These are phyloP conservation scores for Phocoena sinus DNA, from an alignment of 2,113 vertebrate genomes.

Conservation along the genomic window DNA sequence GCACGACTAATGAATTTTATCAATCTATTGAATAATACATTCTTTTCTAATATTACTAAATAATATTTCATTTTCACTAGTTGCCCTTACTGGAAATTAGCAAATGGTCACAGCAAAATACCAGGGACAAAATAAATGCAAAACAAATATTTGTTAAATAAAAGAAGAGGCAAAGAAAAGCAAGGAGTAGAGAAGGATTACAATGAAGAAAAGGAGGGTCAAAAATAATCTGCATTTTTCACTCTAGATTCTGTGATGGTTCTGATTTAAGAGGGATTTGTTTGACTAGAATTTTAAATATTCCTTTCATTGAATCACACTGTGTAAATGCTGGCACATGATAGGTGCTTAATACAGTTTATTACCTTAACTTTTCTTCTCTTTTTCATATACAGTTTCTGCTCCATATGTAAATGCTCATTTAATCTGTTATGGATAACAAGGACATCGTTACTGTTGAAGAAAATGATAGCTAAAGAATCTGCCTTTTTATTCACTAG, in stretches of 20 bases:
- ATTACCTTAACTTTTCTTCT: background rate
- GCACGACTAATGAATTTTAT: background rate
- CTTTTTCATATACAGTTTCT: background rate
- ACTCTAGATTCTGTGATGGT: background rate
- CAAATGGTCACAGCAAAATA: background rate
- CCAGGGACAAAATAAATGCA: background rate
- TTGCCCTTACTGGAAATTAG: background rate
- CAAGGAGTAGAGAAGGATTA: background rate
- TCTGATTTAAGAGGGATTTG: background rate
- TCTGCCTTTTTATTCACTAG: background rate
- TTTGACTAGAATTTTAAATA: background rate
- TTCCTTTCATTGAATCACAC: background rate
- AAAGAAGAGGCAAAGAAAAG: background rate
- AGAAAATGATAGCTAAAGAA: background rate
- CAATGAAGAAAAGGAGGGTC: background rate
- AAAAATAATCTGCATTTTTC: background rate
- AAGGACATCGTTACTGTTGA: background rate
- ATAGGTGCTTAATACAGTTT: background rate
- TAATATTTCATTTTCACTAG: background rate
- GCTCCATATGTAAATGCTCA: background rate
- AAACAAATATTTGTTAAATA: background rate
- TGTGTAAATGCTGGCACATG: background rate
- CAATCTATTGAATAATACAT: background rate
- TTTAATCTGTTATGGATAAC: background rate
- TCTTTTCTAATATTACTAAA: background rate